These are phyloP conservation scores for Monodelphis domestica DNA, from an alignment of 2,797 vertebrate genomes.

Conservation along the genomic window DNA sequence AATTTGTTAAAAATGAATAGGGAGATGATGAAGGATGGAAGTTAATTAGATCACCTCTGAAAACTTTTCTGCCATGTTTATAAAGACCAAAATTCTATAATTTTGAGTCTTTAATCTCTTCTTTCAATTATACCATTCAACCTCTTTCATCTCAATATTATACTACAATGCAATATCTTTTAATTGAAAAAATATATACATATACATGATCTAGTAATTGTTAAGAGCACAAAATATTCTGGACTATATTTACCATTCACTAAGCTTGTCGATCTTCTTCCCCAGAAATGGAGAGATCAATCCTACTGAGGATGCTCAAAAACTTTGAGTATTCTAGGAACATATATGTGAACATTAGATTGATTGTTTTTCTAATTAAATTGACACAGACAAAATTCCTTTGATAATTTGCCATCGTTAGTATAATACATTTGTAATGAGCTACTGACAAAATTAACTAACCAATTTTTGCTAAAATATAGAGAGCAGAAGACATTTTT, in stretches of 20 bases:
- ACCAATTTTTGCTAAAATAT: neutral
- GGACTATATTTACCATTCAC: neutral
- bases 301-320: neutral
- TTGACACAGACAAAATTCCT: neutral
- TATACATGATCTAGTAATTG: neutral
- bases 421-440: neutral
- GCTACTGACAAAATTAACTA: neutral
- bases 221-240: neutral
- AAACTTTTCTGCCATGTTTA: neutral
- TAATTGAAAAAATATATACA: neutral
- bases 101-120: neutral
- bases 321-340: neutral
- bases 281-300: neutral
- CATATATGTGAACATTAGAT: neutral
- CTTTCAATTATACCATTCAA: neutral
- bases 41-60: neutral
- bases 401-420: rapidly evolving
- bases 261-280: neutral
- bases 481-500: neutral
- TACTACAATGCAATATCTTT: neutral
- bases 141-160: neutral
- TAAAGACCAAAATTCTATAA: neutral
- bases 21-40: neutral
- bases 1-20: neutral
- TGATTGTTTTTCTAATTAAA: neutral